Conservation (phyloP, 2,113 vertebrate species). For the Abramis brama region DNA sequence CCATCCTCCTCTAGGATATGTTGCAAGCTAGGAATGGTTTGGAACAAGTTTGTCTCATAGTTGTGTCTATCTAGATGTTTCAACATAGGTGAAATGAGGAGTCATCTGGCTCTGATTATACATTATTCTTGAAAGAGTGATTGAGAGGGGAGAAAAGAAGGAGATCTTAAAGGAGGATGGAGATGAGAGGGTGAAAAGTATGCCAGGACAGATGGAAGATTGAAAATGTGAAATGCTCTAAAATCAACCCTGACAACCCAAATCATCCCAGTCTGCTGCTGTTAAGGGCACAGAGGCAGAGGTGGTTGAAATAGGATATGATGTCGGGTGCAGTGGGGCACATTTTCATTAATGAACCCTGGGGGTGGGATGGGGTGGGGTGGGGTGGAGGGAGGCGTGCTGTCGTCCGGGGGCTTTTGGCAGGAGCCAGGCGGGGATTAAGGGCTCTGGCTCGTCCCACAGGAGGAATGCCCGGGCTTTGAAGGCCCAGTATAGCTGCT, state of each 20-base stretch:
- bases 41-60: conserved; percentile 41
- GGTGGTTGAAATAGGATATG: conserved; percentile 45
- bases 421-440: conserved; percentile 81
- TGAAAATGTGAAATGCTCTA: not conserved
- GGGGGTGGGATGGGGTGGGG: conserved; percentile 54
- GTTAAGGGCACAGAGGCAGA: conserved; percentile 3
- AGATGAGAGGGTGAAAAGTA: conserved; percentile 38
- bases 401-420: conserved; percentile 76
- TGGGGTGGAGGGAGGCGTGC: conserved; percentile 52
- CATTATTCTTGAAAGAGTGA: conserved; percentile 49
- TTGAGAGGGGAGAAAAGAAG: conserved; percentile 32
- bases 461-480: conserved; percentile 80
- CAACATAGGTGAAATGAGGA: conserved; percentile 27
- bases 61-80: conserved; percentile 49
- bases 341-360: conserved; percentile 73
- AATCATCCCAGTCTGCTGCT: conserved; percentile 1
- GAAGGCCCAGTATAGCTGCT: conserved; percentile 67
- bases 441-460: conserved; percentile 78
- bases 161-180: conserved; percentile 28
- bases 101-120: conserved; percentile 58
- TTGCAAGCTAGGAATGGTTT: conserved; percentile 53
- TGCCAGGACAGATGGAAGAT: conserved; percentile 39
- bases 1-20: conserved; percentile 50
- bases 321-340: conserved; percentile 53
- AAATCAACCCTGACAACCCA: conserved; percentile 29